Conservation (phyloP, 2,113 vertebrate genomes). For the Anoplopoma fimbria region DNA sequence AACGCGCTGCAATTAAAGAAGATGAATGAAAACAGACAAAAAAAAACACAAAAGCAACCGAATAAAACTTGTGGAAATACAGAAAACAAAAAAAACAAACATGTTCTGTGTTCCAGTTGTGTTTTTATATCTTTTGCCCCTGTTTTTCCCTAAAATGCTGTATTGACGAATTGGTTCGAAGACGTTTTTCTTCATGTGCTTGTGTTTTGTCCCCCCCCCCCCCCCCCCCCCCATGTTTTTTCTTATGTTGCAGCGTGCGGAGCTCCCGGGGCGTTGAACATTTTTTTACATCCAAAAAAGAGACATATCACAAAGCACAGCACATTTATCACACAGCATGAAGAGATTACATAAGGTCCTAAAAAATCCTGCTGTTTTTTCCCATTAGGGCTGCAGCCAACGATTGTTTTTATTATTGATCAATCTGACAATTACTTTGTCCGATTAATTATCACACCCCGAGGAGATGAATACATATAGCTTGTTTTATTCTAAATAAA, state of each 20-base stretch:
- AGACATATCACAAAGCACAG: not conserved
- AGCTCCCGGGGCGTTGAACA: not conserved
- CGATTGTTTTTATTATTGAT: not conserved
- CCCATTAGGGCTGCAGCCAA: not conserved
- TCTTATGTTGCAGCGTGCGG: not conserved
- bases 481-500: not conserved
- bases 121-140: not conserved
- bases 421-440: not conserved
- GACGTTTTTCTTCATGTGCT: not conserved
- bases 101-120: not conserved
- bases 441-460: rapidly evolving
- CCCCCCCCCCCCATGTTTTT: too few species aligned
- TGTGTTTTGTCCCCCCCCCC: not conserved
- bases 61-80: not conserved
- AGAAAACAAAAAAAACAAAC: not conserved
- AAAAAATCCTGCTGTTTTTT: not conserved
- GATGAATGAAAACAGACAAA: slow-evolving; percentile 9
- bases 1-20: not conserved
- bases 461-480: not conserved
- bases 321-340: slow-evolving; percentile 2
- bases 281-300: not conserved
- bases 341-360: not conserved
- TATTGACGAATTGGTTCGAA: not conserved
- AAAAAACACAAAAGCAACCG: not conserved
- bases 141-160: not conserved